Conservation (phyloP, 2,888 invertebrate genomes). For the Chymomyza amoena region DNA sequence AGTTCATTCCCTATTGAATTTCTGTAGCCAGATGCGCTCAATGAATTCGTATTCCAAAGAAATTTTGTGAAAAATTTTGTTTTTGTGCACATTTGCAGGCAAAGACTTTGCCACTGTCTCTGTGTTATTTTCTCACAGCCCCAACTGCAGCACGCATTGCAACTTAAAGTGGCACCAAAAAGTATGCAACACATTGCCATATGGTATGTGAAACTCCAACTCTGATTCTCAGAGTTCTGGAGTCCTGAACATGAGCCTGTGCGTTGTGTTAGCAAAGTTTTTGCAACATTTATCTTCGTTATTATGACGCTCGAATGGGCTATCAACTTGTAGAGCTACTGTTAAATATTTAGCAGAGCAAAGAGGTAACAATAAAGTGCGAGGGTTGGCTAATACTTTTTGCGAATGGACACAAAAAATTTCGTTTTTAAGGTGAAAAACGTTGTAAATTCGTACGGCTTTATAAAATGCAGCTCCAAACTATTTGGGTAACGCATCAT, state of each 20-base stretch:
- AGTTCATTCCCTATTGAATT: too few relatives aligned
- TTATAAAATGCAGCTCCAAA: too few relatives aligned
- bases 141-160: not conserved
- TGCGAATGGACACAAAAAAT: not conserved
- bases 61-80: conserved; percentile 44
- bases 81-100: conserved; percentile 34
- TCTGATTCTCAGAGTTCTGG: conserved; percentile 5
- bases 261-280: conserved; percentile 53
- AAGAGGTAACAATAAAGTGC: conserved; percentile 34
- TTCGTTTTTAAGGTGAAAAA: too few relatives aligned
- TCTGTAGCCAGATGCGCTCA: conserved; percentile 15
- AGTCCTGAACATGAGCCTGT: conserved; percentile 16
- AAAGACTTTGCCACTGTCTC: conserved; percentile 5
- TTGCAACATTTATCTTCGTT: conserved; percentile 71
- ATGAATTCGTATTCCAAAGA: conserved; percentile 35
- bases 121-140: not conserved
- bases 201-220: conserved; percentile 10
- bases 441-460: too few relatives aligned
- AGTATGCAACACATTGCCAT: conserved; percentile 58
- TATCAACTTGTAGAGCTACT: conserved; percentile 66
- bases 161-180: conserved; percentile 26
- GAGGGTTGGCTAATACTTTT: not conserved
- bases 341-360: conserved; percentile 63
- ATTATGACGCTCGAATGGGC: conserved; percentile 73
- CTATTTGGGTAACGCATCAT: too few relatives aligned